Base-by-base conservation (phyloP, 2,888 invertebrate species). In the Mythimna albipuncta region DNA sequence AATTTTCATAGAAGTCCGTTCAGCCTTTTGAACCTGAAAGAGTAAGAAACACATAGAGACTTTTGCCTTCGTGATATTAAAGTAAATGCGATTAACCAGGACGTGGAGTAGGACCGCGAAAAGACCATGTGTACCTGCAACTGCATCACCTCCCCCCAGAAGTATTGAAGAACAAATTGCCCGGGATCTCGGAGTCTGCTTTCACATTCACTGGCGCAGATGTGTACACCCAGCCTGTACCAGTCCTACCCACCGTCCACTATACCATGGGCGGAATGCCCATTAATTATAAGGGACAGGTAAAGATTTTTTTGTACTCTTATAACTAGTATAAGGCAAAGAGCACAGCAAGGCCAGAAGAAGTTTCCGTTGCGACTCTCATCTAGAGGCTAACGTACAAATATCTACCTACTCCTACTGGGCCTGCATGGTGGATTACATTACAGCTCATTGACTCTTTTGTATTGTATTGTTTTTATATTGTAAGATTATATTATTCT, bases 231-330 rank as follows among this genome's bases (percentile, higher is more conserved):
- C 99, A 99, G 89, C 99, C 99, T 0, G 98, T 99, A 85, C 99
- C 99, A 0, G 99, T 99, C 5, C 94, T 99, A 74, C 99, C 99
- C 2, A 99, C 99, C 0, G 99, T 99, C 0, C 99, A 99, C 94
- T 99, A 99, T 94, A 99, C 99, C 88, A 99, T 99, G 99, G 99
- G 99, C 11, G 99, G 99, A 21, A 97, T 99, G 59, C 99, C 99
- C 0, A 99, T 99, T 19, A 99, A 99, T 94, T 99, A 98, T 93
- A 98, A 98, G 90, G 99, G 99, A 88, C 99, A 99, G 91, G 58
- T 58, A 57, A 52, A n/a, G n/a, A 52, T 6, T 52, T 52, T 52
- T 7, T 9, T 52, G 16, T 6, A 19, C 16, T 19, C 16, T 5
- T 6, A 47, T 32, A 32, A 32, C 5, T 16, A 50, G 19, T 50